Evolutionary conservation across 2,797 vertebrate species (phyloP).

Genomic region (Anguilla megastoma): DNA sequence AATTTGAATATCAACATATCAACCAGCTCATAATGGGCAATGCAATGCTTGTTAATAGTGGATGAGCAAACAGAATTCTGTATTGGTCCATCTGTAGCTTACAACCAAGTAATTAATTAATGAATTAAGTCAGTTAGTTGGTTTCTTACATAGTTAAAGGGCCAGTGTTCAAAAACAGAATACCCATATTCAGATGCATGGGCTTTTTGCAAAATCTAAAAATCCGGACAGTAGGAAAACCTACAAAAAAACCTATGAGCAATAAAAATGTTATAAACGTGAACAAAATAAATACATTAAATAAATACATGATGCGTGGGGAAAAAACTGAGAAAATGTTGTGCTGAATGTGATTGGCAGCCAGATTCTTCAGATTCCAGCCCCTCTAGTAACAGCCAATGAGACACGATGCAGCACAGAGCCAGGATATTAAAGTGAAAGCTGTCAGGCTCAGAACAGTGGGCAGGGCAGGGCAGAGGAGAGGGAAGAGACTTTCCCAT

Average conservation of each 20-base stretch:
- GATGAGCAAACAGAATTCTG: no score
- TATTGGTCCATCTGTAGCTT: no score
- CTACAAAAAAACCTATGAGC: no score
- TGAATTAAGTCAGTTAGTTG: no score
- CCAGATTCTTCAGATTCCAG: background rate
- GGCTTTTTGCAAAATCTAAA: no score
- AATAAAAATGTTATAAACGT: slow-evolving; percentile 82
- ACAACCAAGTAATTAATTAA: no score
- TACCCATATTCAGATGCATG: no score
- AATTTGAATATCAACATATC: no score
- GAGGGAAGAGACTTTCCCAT: background rate
- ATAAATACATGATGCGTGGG: slow-evolving; percentile 23
- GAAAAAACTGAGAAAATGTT: background rate
- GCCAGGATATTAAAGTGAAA: background rate
- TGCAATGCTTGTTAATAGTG: no score
- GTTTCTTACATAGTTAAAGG: background rate
- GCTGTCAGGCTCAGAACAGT: background rate
- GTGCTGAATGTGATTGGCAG: background rate
- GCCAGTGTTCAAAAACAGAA: background rate
- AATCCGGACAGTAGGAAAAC: no score
- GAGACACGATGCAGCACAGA: background rate
- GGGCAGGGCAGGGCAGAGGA: background rate
- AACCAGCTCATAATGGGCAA: no score
- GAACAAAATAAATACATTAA: slow-evolving; percentile 91
- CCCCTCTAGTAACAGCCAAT: background rate